Percentiles rank a stretch among this genome's conserved stretches.
These are phyloP conservation scores for Limnothrissa miodon DNA, from an alignment of 2,113 vertebrate species.

Conservation along the genomic window DNA sequence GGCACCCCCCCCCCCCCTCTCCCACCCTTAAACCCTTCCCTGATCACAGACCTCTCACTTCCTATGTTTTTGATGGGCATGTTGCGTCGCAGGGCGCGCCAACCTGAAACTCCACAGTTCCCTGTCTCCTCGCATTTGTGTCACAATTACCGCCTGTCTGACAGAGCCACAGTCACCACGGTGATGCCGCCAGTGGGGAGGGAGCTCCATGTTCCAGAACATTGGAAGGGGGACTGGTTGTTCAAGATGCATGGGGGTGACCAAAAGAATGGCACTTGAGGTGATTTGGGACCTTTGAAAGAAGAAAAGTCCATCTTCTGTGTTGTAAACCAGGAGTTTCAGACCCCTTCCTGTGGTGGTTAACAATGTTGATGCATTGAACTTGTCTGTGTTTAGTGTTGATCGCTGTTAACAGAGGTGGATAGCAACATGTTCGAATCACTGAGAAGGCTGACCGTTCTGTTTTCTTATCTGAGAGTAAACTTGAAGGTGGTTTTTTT, in stretches of 20 bases:
- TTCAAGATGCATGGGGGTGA: neutral
- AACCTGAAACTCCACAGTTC: constrained; percentile 29
- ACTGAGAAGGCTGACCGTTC: neutral
- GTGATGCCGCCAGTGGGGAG: neutral
- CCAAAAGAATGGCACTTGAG: neutral
- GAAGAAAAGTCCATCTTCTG: neutral
- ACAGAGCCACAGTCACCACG: neutral
- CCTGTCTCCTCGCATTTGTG: constrained; percentile 62
- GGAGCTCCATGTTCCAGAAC: neutral
- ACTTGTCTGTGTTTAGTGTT: neutral
- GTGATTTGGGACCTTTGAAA: neutral
- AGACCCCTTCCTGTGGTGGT: neutral
- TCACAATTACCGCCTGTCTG: constrained; percentile 62
- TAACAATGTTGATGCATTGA: constrained; percentile 9
- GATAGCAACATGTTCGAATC: neutral
- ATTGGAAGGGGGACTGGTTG: neutral
- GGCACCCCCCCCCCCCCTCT: constrained; percentile 36
- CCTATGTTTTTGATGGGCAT: neutral
- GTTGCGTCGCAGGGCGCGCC: constrained; percentile 4
- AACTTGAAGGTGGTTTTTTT: neutral
- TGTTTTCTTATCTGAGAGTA: neutral
- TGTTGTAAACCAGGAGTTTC: neutral
- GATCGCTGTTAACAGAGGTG: neutral
- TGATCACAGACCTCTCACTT: neutral
- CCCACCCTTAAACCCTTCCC: constrained; percentile 10